Percentiles rank a stretch among this genome's conserved stretches.
Conservation (phyloP, 2,113 vertebrate species). For the Colinus virginianus region DNA sequence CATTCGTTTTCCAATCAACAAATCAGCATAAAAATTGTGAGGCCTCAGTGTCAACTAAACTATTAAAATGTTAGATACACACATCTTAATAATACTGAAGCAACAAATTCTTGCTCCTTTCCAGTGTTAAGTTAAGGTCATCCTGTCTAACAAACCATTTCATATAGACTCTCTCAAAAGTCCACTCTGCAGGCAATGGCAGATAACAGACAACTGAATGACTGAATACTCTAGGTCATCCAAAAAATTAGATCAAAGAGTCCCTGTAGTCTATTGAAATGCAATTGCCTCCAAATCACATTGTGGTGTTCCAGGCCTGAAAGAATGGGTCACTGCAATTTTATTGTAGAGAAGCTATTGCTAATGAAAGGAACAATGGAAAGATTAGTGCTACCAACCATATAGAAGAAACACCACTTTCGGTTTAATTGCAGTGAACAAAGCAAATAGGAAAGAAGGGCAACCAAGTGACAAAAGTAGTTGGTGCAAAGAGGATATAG, state of each 20-base stretch:
- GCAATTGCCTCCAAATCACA: conserved; percentile 85
- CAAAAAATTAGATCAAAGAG: conserved; percentile 89
- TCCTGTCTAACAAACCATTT: conserved; percentile 70
- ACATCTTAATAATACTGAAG: conserved; percentile 26
- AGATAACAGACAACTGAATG: conserved; percentile 73
- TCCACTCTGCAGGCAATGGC: conserved; percentile 59
- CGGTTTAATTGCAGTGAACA: conserved; percentile 87
- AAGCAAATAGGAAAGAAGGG: conserved; percentile 82
- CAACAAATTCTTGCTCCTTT: conserved; percentile 52
- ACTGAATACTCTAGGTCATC: conserved; percentile 74
- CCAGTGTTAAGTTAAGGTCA: conserved; percentile 65
- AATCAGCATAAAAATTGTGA: background rate
- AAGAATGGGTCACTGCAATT: conserved; percentile 84
- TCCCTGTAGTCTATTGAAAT: conserved; percentile 82
- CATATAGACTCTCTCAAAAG: conserved; percentile 63
- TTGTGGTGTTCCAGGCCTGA: conserved; percentile 80
- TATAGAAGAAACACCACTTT: conserved; percentile 85
- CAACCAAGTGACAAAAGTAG: conserved; percentile 82
- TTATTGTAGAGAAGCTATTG: conserved; percentile 84
- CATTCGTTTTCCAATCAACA: conserved; percentile 10
- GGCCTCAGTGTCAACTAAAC: background rate
- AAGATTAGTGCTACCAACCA: conserved; percentile 88
- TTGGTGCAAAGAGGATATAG: conserved; percentile 64
- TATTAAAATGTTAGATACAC: conserved; percentile 14
- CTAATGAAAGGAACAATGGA: conserved; percentile 88